phyloP scores from a whole-genome alignment of 2,888 invertebrate species.

The Lepetodrilus schrolli region DNA sequence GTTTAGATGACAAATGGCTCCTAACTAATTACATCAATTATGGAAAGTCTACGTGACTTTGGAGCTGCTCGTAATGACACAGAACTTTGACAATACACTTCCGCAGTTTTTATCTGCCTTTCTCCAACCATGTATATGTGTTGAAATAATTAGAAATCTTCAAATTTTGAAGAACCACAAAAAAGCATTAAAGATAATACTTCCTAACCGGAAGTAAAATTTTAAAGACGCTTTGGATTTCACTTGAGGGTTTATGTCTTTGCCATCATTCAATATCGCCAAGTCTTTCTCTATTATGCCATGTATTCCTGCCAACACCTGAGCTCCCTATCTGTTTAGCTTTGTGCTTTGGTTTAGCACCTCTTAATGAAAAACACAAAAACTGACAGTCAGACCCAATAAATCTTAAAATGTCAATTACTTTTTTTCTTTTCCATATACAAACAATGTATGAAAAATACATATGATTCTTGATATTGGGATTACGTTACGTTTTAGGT shows the following conservation, averaged over 20 bases:
- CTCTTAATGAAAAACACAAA: background rate
- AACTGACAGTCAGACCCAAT: no score
- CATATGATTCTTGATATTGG: no score
- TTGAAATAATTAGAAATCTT: slow-evolving; percentile 7
- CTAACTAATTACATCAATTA: no score
- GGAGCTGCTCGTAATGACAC: no score
- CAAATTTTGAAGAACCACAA: slow-evolving; percentile 4
- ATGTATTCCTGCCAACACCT: slow-evolving; percentile 4
- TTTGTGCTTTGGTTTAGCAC: background rate
- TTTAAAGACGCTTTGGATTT: background rate
- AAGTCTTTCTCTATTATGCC: background rate
- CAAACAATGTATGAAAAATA: no score
- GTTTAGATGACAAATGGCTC: no score
- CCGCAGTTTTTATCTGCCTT: no score
- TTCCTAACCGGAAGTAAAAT: slow-evolving; percentile 12
- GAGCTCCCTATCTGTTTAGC: slow-evolving; percentile 9
- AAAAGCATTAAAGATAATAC: background rate
- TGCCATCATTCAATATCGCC: background rate
- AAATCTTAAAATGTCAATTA: background rate
- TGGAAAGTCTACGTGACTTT: no score
- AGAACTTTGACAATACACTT: no score
- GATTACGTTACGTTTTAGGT: no score
- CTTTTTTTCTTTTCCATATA: no score
- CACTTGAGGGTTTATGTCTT: background rate
- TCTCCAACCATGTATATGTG: slow-evolving; percentile 15